Base-by-base conservation (phyloP, 1,140 invertebrate species). In the Amyelois transitella region DNA sequence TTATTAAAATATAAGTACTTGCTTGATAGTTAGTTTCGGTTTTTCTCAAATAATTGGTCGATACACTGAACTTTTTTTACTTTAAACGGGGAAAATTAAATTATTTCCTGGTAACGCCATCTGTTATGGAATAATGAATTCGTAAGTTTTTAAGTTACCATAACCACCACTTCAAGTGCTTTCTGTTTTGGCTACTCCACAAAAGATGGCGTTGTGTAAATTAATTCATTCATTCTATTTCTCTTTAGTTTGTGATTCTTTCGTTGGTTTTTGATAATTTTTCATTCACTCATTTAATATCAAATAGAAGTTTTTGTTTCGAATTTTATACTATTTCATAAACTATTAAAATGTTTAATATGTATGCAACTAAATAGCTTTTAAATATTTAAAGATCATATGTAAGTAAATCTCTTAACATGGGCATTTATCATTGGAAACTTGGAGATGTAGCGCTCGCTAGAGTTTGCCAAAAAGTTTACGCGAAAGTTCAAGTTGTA, bases 381-480 rank as follows among this genome's bases (percentile, higher is more conserved):
- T 45, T 53, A 24, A 17, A 19, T 38, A 25, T 5, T 24, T 24
- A 24, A 24, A 5, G 8, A 24, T 5, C 22, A 14, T 32, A 32
- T 6, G 2, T 32, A 38, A 38, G n/a, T 14, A 0, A 12, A 48
- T 21, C 20, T 8, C 18, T 49, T 8, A 55, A 32, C 51, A 75
- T 69, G 69, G 67, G 57, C 48, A 73, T 84, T 59, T 76, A 80
- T 38, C 66, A 78, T 51, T 87, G 84, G 84, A 84, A 77, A 62
- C 55, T 85, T 24, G 84, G 84, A 6, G 84, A 87, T 21, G 56
- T 84, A 8, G 79, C 84, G 14, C 64, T 80, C 0, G 84, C 80
- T 14, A 70, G 73, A 61, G 58, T 85, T 28, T 67, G 71, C 43
- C 72, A 80, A 60, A 82, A 79, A 68, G 63, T 77, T 53, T 87